Evolutionary conservation across 2,888 invertebrate species (phyloP), one percentile per base, ranked within the genome.

Genomic region (Pollenia griseotomentosa): DNA sequence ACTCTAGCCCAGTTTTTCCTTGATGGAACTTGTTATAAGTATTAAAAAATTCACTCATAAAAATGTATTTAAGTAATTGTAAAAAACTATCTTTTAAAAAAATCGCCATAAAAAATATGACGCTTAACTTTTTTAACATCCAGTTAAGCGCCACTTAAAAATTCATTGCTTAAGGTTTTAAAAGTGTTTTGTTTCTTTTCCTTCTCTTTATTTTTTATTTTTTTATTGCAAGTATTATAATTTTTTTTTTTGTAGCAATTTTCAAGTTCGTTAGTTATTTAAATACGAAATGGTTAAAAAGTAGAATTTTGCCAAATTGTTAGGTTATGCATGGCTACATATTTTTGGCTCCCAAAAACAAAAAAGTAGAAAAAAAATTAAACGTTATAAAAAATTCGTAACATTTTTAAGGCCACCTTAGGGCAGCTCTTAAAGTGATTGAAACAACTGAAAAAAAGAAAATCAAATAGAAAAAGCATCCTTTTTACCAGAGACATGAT

Each of bases 351-450:
- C 61, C 82, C 73, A 81, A 81, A 55, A 48, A 33, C 33, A 33
- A 33, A 33, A 33, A 33, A 6, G 4, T 0, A 33, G 23, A 57
- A 46, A 53, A 7, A 19, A 59, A 63, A 55, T 74, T 73, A 75
- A 68, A 42, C 10, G 55, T 12, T 48, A 44, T n/a, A 19, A 53
- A 61, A 80, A 74, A 77, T 55, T 70, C 53, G 61, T 74, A 63
- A 84, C 87, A 87, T 84, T 87, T 87, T 84, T 87, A 84, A 82
- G 87, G 87, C 84, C 84, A 84, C 87, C 87, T 87, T 82, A 87
- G 87, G 87, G 87, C 87, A 83, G 79, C 83, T 68, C 73, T 79
- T 70, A 42, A 78, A 84, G 87, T 87, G 87, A 82, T 84, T 77
- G 86, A 78, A 87, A 63, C 63, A 44, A n/a, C 8, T 57, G 12